Percentiles rank a stretch among this genome's conserved stretches.
phyloP scores from a whole-genome alignment of 2,113 vertebrate genomes.

The Pampusana beccarii region DNA sequence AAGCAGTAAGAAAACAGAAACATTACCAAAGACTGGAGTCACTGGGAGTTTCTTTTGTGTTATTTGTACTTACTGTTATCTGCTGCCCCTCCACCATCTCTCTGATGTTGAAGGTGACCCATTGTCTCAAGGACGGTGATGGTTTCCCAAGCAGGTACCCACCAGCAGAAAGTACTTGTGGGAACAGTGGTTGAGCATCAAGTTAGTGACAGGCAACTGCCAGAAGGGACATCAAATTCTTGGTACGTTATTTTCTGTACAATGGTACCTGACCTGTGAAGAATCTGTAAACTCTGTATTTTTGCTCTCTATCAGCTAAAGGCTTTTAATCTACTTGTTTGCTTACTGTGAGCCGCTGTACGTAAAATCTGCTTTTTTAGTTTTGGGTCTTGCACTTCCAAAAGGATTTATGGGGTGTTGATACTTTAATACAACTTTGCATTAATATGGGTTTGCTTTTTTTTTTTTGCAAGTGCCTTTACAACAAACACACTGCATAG shows the following conservation, averaged over 20 bases:
- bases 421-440: neutral
- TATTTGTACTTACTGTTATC: neutral
- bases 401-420: neutral
- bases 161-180: neutral
- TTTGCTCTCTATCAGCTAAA: neutral
- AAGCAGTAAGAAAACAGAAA: neutral
- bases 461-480: neutral
- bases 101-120: neutral
- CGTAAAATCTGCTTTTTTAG: neutral
- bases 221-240: neutral
- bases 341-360: neutral
- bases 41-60: neutral
- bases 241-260: neutral
- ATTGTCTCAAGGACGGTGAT: fast-evolving
- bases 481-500: neutral
- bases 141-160: neutral
- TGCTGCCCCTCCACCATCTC: fast-evolving
- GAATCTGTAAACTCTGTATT: neutral
- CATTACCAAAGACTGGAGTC: neutral
- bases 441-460: neutral
- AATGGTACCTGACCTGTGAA: neutral
- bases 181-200: neutral
- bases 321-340: neutral
- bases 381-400: neutral
- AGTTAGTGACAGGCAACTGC: neutral